Percentiles rank a stretch among this genome's conserved stretches.
These are phyloP conservation scores for Argyresthia albistria DNA, from an alignment of 2,888 invertebrate genomes.

Conservation along the genomic window DNA sequence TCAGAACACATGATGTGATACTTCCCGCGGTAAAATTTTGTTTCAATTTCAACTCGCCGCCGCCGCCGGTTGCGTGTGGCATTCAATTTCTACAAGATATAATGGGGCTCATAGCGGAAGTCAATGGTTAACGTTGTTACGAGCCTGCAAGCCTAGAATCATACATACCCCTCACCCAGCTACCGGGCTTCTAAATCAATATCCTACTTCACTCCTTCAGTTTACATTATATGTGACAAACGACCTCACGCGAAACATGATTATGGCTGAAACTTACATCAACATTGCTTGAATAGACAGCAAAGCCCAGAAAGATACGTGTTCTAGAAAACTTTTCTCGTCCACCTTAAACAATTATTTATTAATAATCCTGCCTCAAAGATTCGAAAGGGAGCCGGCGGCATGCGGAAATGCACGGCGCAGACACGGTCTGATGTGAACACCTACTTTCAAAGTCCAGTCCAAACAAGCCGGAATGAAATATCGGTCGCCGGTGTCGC, in stretches of 20 bases:
- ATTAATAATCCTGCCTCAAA: slow-evolving; percentile 21
- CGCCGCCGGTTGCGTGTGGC: slow-evolving; percentile 37
- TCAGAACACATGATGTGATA: no score
- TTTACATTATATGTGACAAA: no score
- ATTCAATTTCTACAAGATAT: slow-evolving; percentile 15
- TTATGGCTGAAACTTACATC: background rate
- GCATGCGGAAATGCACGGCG: slow-evolving; percentile 36
- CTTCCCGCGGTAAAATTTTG: no score
- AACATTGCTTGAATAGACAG: background rate
- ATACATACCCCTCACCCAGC: no score
- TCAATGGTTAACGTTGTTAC: no score
- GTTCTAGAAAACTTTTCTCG: background rate
- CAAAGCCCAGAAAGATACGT: background rate
- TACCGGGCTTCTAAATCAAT: no score
- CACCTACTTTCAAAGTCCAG: slow-evolving; percentile 31
- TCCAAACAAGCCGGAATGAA: slow-evolving; percentile 24
- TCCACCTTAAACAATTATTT: slow-evolving; percentile 21
- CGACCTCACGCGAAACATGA: background rate
- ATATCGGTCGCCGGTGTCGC: slow-evolving; percentile 24
- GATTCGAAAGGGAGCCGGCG: slow-evolving; percentile 3
- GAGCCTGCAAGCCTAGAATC: no score
- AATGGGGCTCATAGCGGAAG: no score
- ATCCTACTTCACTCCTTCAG: no score
- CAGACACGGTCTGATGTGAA: slow-evolving; percentile 22
- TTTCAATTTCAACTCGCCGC: no score